Base-by-base conservation (phyloP, 1,140 invertebrate species). In the Ostrea edulis region DNA sequence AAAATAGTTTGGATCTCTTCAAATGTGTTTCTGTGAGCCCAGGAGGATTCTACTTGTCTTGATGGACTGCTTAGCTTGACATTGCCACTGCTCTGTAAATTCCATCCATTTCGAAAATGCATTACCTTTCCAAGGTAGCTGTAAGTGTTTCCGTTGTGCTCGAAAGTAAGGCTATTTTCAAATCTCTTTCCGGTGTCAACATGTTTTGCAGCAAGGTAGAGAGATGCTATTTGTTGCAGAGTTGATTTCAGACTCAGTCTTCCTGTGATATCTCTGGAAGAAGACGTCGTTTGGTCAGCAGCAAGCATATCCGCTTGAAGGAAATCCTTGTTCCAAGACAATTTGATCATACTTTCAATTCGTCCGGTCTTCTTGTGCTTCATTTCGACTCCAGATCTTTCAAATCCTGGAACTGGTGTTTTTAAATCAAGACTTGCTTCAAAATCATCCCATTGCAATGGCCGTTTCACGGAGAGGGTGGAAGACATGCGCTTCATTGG, bases 401-500 rank as follows among this genome's bases (percentile, higher is more conserved):
- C 20, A 25, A 84, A 87, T 51, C 82, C 82, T 17, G 71, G 58
- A 65, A 89, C 12, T 55, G 88, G 88, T 17, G 85, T 62, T 58
- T 89, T 89, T 3, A 89, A 2, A 22, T 84, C 81, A 35, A 89
- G 20, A 14, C 58, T 44, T 17, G 44, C 88, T 14, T 89, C 81
- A 8, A 89, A 14, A 77, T 71, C 44, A 12, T 53, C 51, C 62
- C 82, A 44, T 3, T 8, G 82, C 25, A 89, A 12, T 51, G 88
- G 88, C 22, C 52, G 86, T 44, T 87, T 71, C 2, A 89, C 8
- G 3, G 65, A 20, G 12, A 89, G 9, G 0, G 58, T 83, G 44
- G 62, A 29, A 1, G 88, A 89, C n/a, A 89, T 83, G 22, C 25
- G 35, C n/a, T 86, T 89, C 9, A 81, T 62, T 84, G 88, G 85